These are phyloP conservation scores for Lasioglossum albipes DNA, from an alignment of 1,140 invertebrate species.

Conservation along the genomic window DNA sequence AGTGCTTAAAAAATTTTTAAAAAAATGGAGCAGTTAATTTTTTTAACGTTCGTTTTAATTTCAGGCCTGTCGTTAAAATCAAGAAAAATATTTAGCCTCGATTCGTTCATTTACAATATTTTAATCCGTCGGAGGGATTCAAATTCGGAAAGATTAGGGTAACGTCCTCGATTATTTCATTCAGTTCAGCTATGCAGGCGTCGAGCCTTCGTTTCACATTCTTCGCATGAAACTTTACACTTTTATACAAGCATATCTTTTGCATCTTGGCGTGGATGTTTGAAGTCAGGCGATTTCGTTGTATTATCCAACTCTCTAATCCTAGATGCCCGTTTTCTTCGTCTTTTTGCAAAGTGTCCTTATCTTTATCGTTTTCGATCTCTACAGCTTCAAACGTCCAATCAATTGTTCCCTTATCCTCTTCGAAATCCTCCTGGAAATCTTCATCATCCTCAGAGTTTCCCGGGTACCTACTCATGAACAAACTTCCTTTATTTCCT, in stretches of 20 bases:
- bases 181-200: slow-evolving; percentile 53
- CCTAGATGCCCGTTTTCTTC: not conserved
- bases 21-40: too few relatives aligned
- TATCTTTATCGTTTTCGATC: not conserved
- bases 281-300: not conserved
- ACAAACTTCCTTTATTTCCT: not conserved
- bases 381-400: not conserved
- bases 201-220: slow-evolving; percentile 52
- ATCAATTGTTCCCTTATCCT: not conserved
- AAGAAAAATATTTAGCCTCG: not conserved
- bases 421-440: not conserved
- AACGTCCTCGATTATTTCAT: slow-evolving; percentile 56
- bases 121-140: not conserved
- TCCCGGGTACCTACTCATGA: not conserved
- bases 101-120: not conserved
- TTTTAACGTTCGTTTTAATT: too few relatives aligned
- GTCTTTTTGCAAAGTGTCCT: not conserved
- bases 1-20: too few relatives aligned
- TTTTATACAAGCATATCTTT: slow-evolving; percentile 14
- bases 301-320: not conserved
- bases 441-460: not conserved
- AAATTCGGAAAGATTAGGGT: slow-evolving; percentile 18
- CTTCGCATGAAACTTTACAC: not conserved
- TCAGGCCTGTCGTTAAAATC: too few relatives aligned
- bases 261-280: not conserved